phyloP scores from a whole-genome alignment of 1,140 invertebrate genomes.

The Zaprionus africanus region DNA sequence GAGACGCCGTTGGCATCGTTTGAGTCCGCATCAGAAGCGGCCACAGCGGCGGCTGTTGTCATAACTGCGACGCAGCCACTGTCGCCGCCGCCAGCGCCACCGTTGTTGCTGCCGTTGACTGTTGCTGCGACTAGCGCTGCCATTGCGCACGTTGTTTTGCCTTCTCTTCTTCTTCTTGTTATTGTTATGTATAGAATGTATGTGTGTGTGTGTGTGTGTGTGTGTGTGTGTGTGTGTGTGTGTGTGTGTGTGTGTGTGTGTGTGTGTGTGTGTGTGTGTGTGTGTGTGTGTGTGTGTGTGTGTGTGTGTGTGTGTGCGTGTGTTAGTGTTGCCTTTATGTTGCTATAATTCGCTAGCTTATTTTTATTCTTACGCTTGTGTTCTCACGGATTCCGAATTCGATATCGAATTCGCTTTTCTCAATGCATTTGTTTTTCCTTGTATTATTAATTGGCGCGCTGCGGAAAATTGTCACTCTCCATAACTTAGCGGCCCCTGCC shows the following conservation, averaged over 20 bases:
- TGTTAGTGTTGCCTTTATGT: slow-evolving; percentile 27
- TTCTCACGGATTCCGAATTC: slow-evolving; percentile 33
- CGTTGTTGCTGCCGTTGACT: slow-evolving; percentile 32
- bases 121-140: slow-evolving; percentile 60
- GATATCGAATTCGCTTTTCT: slow-evolving; percentile 34
- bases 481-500: slow-evolving; percentile 60
- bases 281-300: slow-evolving; percentile 3
- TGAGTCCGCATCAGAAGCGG: slow-evolving; percentile 29
- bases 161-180: slow-evolving; percentile 16
- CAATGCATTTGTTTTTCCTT: slow-evolving; percentile 39
- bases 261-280: neutral
- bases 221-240: slow-evolving; percentile 1
- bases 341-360: slow-evolving; percentile 35
- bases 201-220: neutral
- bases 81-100: slow-evolving; percentile 29
- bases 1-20: slow-evolving; percentile 43
- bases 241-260: slow-evolving; percentile 6
- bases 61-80: slow-evolving; percentile 50
- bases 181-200: neutral
- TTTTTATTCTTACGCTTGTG: slow-evolving; percentile 43
- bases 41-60: slow-evolving; percentile 27
- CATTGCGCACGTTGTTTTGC: slow-evolving; percentile 43
- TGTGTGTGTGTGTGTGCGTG: neutral
- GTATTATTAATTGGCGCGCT: slow-evolving; percentile 60
- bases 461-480: slow-evolving; percentile 76